Base-by-base conservation (phyloP, 2,797 vertebrate genomes). In the Micrastur ruficollis region DNA sequence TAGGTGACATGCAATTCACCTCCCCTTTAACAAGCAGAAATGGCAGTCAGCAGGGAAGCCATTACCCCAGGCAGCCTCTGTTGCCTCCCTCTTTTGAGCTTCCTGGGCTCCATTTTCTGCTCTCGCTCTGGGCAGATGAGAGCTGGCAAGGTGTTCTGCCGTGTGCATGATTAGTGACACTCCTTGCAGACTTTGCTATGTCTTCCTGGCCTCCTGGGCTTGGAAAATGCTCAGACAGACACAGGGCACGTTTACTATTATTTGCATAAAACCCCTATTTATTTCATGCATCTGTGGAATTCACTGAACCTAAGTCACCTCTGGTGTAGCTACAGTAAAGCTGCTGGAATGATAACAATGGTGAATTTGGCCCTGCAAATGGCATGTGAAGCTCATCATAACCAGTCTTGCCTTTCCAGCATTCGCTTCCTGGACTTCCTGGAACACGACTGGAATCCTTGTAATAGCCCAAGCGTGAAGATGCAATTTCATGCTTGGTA, bases 121-220 rank as follows among this genome's bases (percentile, higher is more conserved):
- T 59, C 49, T 34, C 1, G 1, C 46, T 65, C 25, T 8, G 25
- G 23, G 32, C 40, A 61, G 14, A 50, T 12, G 17, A 44, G 62
- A 65, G 52, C 76, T 63, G 71, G 34, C 5, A 3, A 55, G 61
- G 50, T 44, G 29, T n/a, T 38, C 14, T 32, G 40, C 52, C 6
- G 0, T 62, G 26, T 26, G 59, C 11, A 1, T 5, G 8, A 26
- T 58, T 36, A 78, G 55, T 38, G 15, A 42, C 0, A 6, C 76
- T 78, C 15, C 40, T 53, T 44, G 44, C 27, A 25, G 61, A 7
- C 40, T 59, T 70, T 9, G 11, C 27, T n/a, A 0, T 52, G 50
- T 58, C 25, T 58, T 56, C 61, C 50, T 78, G 71, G 42, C 29
- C 34, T 76, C 17, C 21, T 1, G 3, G 72, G 18, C 46, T 58